Evolutionary conservation across 2,888 invertebrate genomes (phyloP).

Genomic region (Callosobruchus maculatus): DNA sequence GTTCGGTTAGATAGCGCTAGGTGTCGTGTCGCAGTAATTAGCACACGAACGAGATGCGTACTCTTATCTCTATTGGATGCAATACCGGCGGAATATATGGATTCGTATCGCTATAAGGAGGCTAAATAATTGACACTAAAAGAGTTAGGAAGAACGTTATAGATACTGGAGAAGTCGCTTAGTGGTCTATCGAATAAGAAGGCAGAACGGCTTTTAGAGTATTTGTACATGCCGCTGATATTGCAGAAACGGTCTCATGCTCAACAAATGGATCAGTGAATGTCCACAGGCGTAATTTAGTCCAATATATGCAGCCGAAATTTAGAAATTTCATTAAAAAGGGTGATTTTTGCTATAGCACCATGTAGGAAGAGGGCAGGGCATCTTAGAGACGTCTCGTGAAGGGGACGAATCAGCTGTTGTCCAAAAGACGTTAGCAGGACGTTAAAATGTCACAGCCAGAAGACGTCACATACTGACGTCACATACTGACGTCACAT

Average conservation of each 20-base stretch:
- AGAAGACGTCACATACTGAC: too few species aligned
- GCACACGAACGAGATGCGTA: neutral
- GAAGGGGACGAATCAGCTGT: too few species aligned
- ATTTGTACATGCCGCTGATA: neutral
- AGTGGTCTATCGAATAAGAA: neutral
- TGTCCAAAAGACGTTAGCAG: too few species aligned
- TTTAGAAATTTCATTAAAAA: too few species aligned
- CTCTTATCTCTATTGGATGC: neutral
- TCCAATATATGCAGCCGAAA: too few species aligned
- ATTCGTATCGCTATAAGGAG: neutral
- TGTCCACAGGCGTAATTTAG: too few species aligned
- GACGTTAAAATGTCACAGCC: too few species aligned
- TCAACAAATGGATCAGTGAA: neutral
- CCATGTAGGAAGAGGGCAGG: slow-evolving; percentile 42
- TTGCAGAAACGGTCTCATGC: neutral
- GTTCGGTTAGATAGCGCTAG: neutral
- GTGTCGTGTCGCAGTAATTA: neutral
- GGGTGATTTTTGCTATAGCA: slow-evolving; percentile 14
- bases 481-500: too few species aligned
- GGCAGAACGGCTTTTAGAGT: neutral
- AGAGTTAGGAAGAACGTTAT: neutral
- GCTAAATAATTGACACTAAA: neutral
- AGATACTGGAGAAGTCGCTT: neutral
- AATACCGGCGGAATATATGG: neutral
- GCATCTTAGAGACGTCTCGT: slow-evolving; percentile 35